Conservation (phyloP, 2,888 invertebrate species). For the Agrochola litura region DNA sequence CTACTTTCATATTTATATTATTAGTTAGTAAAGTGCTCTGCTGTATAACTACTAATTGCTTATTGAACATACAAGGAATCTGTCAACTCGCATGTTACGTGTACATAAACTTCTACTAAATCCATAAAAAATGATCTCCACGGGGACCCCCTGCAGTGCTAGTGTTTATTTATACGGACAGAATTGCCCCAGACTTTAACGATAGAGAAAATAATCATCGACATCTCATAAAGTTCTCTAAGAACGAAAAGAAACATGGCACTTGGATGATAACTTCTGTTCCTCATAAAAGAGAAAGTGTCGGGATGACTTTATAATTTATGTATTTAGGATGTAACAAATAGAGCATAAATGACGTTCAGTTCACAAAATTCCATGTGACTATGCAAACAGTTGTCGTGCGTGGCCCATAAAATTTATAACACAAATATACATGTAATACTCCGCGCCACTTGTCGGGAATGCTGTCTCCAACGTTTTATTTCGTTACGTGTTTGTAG, state of each 20-base stretch:
- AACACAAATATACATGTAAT: slow-evolving; percentile 79
- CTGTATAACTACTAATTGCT: slow-evolving; percentile 1
- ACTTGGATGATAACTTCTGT: slow-evolving; percentile 37
- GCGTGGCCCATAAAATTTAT: slow-evolving; percentile 83
- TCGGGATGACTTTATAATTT: slow-evolving; percentile 53
- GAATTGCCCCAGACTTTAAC: slow-evolving; percentile 62
- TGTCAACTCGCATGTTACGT: slow-evolving; percentile 28
- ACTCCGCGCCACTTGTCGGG: slow-evolving; percentile 76
- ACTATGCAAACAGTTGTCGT: slow-evolving; percentile 82
- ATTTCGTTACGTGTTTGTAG: slow-evolving; percentile 76
- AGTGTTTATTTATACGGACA: slow-evolving; percentile 73
- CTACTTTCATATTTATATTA: slow-evolving; percentile 18
- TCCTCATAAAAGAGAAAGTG: slow-evolving; percentile 39
- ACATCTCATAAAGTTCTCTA: slow-evolving; percentile 27
- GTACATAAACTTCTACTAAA: slow-evolving; percentile 49
- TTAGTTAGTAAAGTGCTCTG: slow-evolving; percentile 10
- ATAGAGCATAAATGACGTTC: slow-evolving; percentile 61
- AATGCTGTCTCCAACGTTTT: slow-evolving; percentile 82
- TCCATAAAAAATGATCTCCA: slow-evolving; percentile 57
- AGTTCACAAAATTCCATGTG: slow-evolving; percentile 80
- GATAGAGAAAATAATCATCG: slow-evolving; percentile 43
- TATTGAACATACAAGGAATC: slow-evolving; percentile 24
- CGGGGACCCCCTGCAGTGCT: slow-evolving; percentile 74
- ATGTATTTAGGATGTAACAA: slow-evolving; percentile 64
- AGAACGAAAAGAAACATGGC: slow-evolving; percentile 20